phyloP scores from a whole-genome alignment of 2,797 vertebrate species.

The Euphonia xanthogaster region DNA sequence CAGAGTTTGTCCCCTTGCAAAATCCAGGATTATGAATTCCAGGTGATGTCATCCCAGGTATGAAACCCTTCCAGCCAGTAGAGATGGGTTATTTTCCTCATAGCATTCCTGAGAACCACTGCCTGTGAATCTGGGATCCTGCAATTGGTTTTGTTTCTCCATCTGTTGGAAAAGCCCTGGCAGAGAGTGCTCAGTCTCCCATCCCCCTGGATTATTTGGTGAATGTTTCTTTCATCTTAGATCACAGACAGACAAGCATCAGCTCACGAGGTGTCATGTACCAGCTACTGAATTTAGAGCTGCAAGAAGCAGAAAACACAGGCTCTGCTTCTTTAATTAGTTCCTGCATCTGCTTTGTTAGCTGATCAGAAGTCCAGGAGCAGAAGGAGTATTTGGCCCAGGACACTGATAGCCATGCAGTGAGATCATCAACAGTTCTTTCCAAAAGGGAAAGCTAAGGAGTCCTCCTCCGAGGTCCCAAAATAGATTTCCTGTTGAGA shows the following conservation, averaged over 20 bases:
- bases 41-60: slow-evolving; percentile 3
- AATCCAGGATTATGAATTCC: not conserved
- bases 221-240: slow-evolving; percentile 42
- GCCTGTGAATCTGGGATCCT: not conserved
- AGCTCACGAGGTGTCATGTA: slow-evolving; percentile 55
- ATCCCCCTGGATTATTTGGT: slow-evolving; percentile 25
- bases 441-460: slow-evolving; percentile 50
- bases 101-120: not conserved
- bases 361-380: slow-evolving; percentile 47
- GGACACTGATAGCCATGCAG: slow-evolving; percentile 27
- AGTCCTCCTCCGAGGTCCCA: slow-evolving; percentile 19
- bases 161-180: not conserved
- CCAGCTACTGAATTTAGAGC: slow-evolving; percentile 55
- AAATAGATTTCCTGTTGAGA: slow-evolving; percentile 70
- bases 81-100: not conserved
- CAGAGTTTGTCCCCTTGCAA: not conserved
- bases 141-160: not conserved
- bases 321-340: slow-evolving; percentile 50
- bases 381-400: slow-evolving; percentile 51
- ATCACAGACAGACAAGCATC: slow-evolving; percentile 51
- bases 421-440: slow-evolving; percentile 48
- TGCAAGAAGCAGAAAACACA: slow-evolving; percentile 40
- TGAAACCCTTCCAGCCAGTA: not conserved
- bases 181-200: not conserved
- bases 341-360: slow-evolving; percentile 41